phyloP scores from a whole-genome alignment of 2,888 invertebrate species.

The Archaeoteleia sp. region DNA sequence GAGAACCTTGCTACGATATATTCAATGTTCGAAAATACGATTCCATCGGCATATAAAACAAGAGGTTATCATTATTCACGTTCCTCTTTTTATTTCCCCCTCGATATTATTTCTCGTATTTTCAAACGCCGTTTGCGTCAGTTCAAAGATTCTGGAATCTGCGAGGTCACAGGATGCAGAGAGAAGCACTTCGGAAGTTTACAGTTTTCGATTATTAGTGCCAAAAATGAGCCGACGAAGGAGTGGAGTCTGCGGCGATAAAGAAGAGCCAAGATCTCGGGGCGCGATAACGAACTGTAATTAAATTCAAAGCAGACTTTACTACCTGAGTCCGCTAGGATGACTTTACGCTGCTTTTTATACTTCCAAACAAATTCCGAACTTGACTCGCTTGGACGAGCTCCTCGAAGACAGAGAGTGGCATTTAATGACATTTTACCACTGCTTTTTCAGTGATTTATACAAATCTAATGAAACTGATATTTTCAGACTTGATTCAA shows the following conservation, averaged over 20 bases:
- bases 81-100: constrained; percentile 29
- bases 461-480: constrained; percentile 13
- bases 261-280: constrained; percentile 65
- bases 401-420: constrained; percentile 13
- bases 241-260: constrained; percentile 58
- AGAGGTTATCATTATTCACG: constrained; percentile 38
- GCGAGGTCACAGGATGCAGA: constrained; percentile 47
- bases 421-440: constrained; percentile 14
- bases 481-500: neutral
- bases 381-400: constrained; percentile 37
- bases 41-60: constrained; percentile 42
- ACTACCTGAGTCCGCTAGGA: constrained; percentile 49
- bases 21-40: constrained; percentile 28
- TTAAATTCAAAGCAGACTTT: constrained; percentile 66
- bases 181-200: constrained; percentile 52
- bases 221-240: constrained; percentile 48
- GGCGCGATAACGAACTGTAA: constrained; percentile 57
- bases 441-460: constrained; percentile 17
- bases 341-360: constrained; percentile 66
- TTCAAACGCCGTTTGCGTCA: constrained; percentile 32
- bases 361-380: constrained; percentile 67
- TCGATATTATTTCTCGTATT: constrained; percentile 8
- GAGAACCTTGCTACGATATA: constrained; percentile 14
- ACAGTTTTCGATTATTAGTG: constrained; percentile 51
- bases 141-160: constrained; percentile 46